Base-by-base conservation (phyloP, 2,888 invertebrate genomes). In the Synanthedon andrenaeformis region DNA sequence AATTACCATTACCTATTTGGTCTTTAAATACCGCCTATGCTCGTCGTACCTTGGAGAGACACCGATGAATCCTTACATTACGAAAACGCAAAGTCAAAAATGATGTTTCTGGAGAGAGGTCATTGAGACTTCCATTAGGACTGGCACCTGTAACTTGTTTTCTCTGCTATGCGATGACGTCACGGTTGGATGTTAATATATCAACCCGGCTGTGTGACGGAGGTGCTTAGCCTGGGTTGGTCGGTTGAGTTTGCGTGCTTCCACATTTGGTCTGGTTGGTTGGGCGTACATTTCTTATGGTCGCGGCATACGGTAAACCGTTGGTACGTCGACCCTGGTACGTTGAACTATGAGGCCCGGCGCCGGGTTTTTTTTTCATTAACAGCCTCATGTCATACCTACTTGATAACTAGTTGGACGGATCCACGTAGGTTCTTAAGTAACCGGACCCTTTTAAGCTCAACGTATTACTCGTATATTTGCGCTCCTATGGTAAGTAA, bases 331-430 rank as follows among this genome's bases (percentile, higher is more conserved):
- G 84, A 85, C 84, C 53, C 84, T 72, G 74, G 80, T 75, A 65
- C 83, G 76, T 79, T 84, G 84, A 84, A 85, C 84, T 69, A 75
- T 74, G 80, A 71, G 74, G 75, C 77, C 72, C 70, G 72, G 65
- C 70, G 73, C 71, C 73, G 65, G 71, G 74, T 67, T 69, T 77
- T 17, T 81, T 78, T 70, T 70, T 64, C n/a, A 67, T 70, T 72
- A 69, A 72, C 72, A 66, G 49, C 49, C 52, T 51, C 51, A 51
- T 55, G 51, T 49, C 50, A 54, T 54, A 52, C n/a, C n/a, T n/a
- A n/a, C 52, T 49, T 53, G 53, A 55, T 55, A 52, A 49, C 49
- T 52, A 50, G 55, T n/a, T 51, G 14, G 28, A 35, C 23, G 35
- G 23, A 49, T 49, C 17, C 12, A 23, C 5, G 35, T 45, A 35